Conservation (phyloP, 2,113 vertebrate species). For the Silurus meridionalis region DNA sequence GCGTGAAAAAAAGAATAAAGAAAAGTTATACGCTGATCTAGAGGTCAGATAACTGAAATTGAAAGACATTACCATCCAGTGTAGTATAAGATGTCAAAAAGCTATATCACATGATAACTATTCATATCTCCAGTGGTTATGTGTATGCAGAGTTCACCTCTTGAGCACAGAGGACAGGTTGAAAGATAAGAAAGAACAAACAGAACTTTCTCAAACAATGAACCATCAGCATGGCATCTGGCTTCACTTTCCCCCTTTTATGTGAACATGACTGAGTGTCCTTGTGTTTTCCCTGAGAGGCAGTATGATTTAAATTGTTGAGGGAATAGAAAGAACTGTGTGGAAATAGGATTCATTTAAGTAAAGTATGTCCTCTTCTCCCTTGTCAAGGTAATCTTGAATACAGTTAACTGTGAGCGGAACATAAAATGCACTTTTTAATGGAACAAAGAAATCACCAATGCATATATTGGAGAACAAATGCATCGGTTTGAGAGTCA, state of each 20-base stretch:
- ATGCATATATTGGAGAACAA: slow-evolving; percentile 8
- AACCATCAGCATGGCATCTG: slow-evolving; percentile 16
- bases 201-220: slow-evolving; percentile 12
- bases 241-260: slow-evolving; percentile 6
- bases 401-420: background rate
- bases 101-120: slow-evolving; percentile 10
- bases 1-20: background rate
- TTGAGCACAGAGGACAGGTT: slow-evolving; percentile 28
- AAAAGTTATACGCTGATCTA: slow-evolving; percentile 1
- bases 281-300: slow-evolving; percentile 27
- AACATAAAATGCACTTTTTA: background rate
- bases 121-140: slow-evolving; percentile 30
- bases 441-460: background rate
- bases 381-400: slow-evolving; percentile 32
- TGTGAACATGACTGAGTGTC: slow-evolving; percentile 26
- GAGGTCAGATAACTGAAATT: slow-evolving; percentile 18
- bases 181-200: slow-evolving; percentile 42
- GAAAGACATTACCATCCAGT: slow-evolving; percentile 6
- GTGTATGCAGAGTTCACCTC: slow-evolving; percentile 20
- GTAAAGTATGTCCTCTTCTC: background rate
- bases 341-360: slow-evolving; percentile 30
- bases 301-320: slow-evolving; percentile 23
- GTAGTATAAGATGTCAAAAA: background rate
- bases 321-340: slow-evolving; percentile 19
- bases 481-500: background rate